These are phyloP conservation scores for Eurois occulta DNA, from an alignment of 2,888 invertebrate genomes.

Conservation along the genomic window DNA sequence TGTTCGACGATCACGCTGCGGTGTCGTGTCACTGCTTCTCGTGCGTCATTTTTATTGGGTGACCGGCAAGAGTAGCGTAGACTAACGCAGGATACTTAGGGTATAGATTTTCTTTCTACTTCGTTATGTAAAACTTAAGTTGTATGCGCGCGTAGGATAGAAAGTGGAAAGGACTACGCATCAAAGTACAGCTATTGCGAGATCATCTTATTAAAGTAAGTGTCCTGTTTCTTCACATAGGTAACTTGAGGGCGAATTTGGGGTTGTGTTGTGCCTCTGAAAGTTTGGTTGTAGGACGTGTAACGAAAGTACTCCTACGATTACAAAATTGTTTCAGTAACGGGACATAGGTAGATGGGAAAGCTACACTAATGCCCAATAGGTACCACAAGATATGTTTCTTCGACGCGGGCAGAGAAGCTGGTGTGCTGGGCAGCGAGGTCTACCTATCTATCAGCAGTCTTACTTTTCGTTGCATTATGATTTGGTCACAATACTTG, in stretches of 20 bases:
- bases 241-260: too few relatives aligned
- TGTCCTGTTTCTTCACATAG: too few relatives aligned
- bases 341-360: too few relatives aligned
- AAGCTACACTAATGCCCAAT: too few relatives aligned
- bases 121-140: background rate
- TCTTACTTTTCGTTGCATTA: background rate
- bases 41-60: slow-evolving; percentile 9
- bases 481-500: background rate
- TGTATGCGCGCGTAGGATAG: background rate
- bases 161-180: too few relatives aligned
- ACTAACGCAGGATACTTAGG: background rate
- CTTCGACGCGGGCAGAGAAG: background rate
- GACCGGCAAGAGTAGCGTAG: background rate
- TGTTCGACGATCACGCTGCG: slow-evolving; percentile 22
- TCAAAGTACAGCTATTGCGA: too few relatives aligned
- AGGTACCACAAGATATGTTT: background rate
- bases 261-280: too few relatives aligned
- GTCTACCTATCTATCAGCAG: background rate
- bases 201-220: too few relatives aligned
- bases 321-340: background rate
- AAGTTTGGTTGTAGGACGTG: too few relatives aligned
- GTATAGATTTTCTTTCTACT: background rate
- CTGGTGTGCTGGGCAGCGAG: too few relatives aligned
- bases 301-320: background rate
- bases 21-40: background rate